Conservation (phyloP, 2,113 vertebrate genomes). For the Cephalopholis sonnerati region DNA sequence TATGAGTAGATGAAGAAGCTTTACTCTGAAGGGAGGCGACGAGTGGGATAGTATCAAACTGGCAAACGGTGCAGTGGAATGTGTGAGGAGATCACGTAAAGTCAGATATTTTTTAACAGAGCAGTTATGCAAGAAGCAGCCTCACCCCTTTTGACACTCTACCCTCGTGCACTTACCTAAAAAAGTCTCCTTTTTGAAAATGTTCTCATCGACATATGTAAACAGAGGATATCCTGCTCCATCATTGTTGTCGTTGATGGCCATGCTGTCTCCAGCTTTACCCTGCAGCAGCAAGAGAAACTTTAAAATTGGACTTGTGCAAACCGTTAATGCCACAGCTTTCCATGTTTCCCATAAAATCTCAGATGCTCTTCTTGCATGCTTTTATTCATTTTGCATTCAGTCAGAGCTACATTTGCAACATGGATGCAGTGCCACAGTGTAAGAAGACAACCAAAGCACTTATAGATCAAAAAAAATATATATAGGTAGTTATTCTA, state of each 20-base stretch:
- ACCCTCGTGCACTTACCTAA: slow-evolving; percentile 68
- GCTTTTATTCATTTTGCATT: not conserved
- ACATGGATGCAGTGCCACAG: not conserved
- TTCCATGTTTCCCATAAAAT: not conserved
- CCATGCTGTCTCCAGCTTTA: slow-evolving; percentile 75
- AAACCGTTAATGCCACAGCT: not conserved
- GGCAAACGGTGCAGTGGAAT: not conserved
- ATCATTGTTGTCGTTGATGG: slow-evolving; percentile 67
- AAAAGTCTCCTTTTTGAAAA: slow-evolving; percentile 88
- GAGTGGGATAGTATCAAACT: slow-evolving; percentile 22
- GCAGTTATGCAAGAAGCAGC: slow-evolving; percentile 4
- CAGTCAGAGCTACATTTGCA: not conserved
- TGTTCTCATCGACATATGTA: slow-evolving; percentile 84
- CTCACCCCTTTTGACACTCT: not conserved
- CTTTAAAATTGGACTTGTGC: not conserved
- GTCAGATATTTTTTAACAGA: not conserved
- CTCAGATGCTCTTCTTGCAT: not conserved
- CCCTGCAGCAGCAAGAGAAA: slow-evolving; percentile 68
- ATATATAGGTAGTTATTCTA: too few relatives aligned
- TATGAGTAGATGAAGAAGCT: slow-evolving; percentile 56
- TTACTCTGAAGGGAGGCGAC: slow-evolving; percentile 26
- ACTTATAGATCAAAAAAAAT: too few relatives aligned
- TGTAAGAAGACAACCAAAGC: not conserved
- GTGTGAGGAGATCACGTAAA: not conserved
- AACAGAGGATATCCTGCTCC: slow-evolving; percentile 82